phyloP scores from a whole-genome alignment of 64 coral and sea anemone species.

The Stylophora pistillata region DNA sequence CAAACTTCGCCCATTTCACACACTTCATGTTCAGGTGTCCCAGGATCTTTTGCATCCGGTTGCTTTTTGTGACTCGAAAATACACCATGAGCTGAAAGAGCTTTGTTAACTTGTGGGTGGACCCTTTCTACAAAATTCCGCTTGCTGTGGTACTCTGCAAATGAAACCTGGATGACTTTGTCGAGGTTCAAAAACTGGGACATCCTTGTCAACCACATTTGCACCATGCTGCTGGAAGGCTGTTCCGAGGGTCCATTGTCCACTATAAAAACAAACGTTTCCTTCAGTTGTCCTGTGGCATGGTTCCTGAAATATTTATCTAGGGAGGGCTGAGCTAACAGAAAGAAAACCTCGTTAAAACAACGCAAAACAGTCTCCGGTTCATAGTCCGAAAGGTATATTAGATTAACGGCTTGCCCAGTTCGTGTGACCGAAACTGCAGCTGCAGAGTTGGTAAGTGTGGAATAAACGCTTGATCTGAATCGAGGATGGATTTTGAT shows the following conservation, averaged over 20 bases:
- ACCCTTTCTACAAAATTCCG: constrained; percentile 64
- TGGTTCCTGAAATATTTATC: constrained; percentile 47
- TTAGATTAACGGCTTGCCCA: constrained; percentile 43
- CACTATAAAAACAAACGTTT: constrained; percentile 46
- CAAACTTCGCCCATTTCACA: constrained; percentile 34
- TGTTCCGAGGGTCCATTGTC: constrained; percentile 59
- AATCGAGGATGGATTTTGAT: not conserved
- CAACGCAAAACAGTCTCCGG: constrained; percentile 51
- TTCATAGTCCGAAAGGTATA: constrained; percentile 48
- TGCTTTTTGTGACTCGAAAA: constrained; percentile 52
- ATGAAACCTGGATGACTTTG: constrained; percentile 47
- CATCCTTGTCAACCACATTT: constrained; percentile 26
- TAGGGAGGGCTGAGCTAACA: constrained; percentile 42
- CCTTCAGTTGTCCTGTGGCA: constrained; percentile 27
- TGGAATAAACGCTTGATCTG: constrained; percentile 20
- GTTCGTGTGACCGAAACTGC: constrained; percentile 53
- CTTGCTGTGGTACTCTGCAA: constrained; percentile 70
- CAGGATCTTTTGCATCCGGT: not conserved
- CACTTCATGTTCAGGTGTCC: constrained; percentile 35
- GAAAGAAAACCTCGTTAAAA: constrained; percentile 55
- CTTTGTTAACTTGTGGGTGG: no score
- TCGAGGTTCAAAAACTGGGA: constrained; percentile 41
- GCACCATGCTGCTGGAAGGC: constrained; percentile 48
- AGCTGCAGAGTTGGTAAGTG: constrained; percentile 25
- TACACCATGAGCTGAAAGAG: constrained; percentile 58